phyloP scores from a whole-genome alignment of 2,888 invertebrate species.

The Acrobasis consociella region DNA sequence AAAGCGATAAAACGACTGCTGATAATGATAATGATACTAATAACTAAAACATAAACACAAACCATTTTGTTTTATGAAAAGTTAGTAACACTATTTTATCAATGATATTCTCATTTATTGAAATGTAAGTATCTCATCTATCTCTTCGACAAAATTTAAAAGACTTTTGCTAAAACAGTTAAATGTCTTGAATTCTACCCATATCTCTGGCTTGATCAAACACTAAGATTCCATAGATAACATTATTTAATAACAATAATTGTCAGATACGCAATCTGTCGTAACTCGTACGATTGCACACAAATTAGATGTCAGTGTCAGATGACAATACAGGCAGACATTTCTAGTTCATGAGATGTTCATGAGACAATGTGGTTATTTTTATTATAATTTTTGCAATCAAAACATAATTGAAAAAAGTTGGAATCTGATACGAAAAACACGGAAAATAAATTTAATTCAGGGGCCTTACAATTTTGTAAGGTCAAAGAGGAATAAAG shows the following conservation, averaged over 20 bases:
- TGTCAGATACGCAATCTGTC: not conserved
- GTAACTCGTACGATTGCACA: not conserved
- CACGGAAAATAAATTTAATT: no score
- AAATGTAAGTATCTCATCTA: no score
- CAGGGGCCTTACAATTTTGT: no score
- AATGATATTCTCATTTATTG: no score
- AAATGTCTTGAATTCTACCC: not conserved
- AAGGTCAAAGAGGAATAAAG: no score
- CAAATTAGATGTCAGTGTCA: conserved; percentile 1
- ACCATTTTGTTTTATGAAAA: no score
- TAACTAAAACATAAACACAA: no score
- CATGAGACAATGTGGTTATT: not conserved
- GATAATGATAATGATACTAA: no score
- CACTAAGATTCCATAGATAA: not conserved
- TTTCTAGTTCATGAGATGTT: not conserved
- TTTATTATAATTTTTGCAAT: not conserved
- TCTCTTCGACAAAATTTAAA: no score
- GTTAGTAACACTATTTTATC: no score
- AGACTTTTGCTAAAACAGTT: not conserved
- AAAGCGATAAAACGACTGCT: no score
- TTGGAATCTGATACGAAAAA: no score
- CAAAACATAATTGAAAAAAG: not conserved
- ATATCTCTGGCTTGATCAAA: not conserved
- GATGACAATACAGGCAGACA: not conserved
- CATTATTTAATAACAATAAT: not conserved